Base-by-base conservation (phyloP, 2,797 vertebrate species). In the Mormyrus proboscirostris region DNA sequence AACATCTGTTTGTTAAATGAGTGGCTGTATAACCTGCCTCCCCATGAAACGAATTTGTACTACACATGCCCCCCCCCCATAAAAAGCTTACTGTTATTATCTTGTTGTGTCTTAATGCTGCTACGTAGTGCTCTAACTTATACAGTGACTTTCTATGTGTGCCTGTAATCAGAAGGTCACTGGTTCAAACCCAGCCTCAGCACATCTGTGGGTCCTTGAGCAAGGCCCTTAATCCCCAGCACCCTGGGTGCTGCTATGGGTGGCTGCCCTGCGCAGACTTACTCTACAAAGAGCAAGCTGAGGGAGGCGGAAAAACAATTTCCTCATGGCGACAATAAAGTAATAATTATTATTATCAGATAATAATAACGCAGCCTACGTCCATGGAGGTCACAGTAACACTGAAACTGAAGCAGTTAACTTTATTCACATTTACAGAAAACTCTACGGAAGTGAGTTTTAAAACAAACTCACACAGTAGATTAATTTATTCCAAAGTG, bases 1-100 rank as follows among this genome's bases (percentile, higher is more conserved):
- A 87, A 62, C 22, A 19, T 76, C 84, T 44, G 62, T 86, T 89
- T 85, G 47, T 89, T 41, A 33, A 87, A 44, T 76, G 9, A 55
- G 14, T 89, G 65, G 8, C 59, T 85, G 49, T 53, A 25, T 79
- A 9, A 33, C 25, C 50, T 89, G 10, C 7, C 25, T 33, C 62
- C 38, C 53, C 22, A 7, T 86, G 22, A 55, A 57, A 55, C 0
- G 7, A 4, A 53, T 86, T 86, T 55, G 73, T 79, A 79, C 33
- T 79, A 14, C 69, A 76, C 69, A 33, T 29, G 14, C 38, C 65
- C 55, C 55, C 59, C 62, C 33, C 16, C 14, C 33, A 79, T 82
- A 82, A 82, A 82, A 82, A 82, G 41, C 41, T 44, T 82, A 33
- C 76, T 44, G 76, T 47, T 47, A 22, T n/a, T n/a, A 10, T 47